phyloP scores from a whole-genome alignment of 2,113 vertebrate genomes.

The Illadopsis cleaveri region DNA sequence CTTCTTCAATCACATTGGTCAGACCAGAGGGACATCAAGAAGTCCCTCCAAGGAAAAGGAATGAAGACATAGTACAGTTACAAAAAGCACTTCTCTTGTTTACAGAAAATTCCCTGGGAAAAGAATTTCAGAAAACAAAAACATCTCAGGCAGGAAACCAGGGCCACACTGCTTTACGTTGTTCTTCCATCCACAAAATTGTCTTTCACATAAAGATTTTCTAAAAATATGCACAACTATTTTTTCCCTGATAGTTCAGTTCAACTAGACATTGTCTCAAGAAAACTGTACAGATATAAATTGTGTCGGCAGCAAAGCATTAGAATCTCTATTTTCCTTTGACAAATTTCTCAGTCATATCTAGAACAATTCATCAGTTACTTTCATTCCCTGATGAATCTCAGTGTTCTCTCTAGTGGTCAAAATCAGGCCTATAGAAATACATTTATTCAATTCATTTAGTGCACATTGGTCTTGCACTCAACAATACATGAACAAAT shows the following conservation, averaged over 20 bases:
- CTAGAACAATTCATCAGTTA: background rate
- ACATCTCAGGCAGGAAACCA: too few species aligned
- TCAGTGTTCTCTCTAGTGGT: background rate
- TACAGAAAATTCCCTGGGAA: too few species aligned
- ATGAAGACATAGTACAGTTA: too few species aligned
- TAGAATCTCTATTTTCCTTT: background rate
- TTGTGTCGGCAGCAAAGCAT: background rate
- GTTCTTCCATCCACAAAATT: background rate
- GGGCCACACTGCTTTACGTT: background rate
- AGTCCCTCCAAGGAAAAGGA: too few species aligned
- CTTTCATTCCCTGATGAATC: background rate
- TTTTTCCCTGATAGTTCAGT: background rate
- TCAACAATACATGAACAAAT: background rate
- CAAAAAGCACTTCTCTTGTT: too few species aligned
- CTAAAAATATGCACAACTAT: background rate
- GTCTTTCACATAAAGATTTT: background rate
- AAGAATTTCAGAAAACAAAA: too few species aligned
- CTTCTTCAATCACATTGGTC: too few species aligned
- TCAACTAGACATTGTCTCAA: rapidly evolving
- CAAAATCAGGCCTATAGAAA: background rate
- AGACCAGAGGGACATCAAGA: too few species aligned
- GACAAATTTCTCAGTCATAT: background rate
- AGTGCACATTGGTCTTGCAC: background rate
- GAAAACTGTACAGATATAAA: background rate
- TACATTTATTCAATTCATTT: background rate